Evolutionary conservation across 2,888 invertebrate species (phyloP), one percentile per base, ranked within the genome.

Genomic region (Odontomyia ornata): DNA sequence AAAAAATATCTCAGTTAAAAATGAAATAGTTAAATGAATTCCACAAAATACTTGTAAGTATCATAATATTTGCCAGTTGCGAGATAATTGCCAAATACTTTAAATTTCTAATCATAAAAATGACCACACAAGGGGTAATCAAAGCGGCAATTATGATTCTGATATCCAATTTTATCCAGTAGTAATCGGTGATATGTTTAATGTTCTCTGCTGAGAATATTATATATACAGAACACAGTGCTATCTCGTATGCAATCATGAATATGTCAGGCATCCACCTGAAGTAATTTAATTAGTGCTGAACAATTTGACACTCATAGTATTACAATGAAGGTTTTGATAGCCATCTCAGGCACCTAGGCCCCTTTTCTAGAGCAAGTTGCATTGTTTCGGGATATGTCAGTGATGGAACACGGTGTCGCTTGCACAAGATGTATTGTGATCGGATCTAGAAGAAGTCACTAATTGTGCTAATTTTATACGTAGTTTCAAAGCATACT

Each of bases 311-410:
- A 9, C 13, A 9, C 13, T 9, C 13, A 7, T 43, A 43, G 18
- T 25, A 84, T 82, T 81, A 87, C 86, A 81, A 80, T 27, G 92
- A 89, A 25, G 88, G 85, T 13, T 87, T 88, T 1, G 93, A 90
- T 80, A 92, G 89, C 78, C 87, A 88, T 79, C 90, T 89, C 73
- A 95, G 86, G 72, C 85, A 85, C 0, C 87, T 84, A 0, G 96
- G 96, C 0, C 97, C 96, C 47, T 90, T 89, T 81, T 91, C 89
- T 79, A 97, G 89, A 15, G 95, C 93, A 64, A 90, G 87, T 82
- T 92, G 91, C 91, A 96, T 94, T 1, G 96, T 93, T 81, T 92
- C 91, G 0, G 96, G 95, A 87, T 97, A 98, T 79, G 93, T 92
- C 69, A 97, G 88, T 78, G 93, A 91, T 18, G 94, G 93, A 80